Conservation (phyloP, 1,140 invertebrate species). For the Drosophila aff. region DNA sequence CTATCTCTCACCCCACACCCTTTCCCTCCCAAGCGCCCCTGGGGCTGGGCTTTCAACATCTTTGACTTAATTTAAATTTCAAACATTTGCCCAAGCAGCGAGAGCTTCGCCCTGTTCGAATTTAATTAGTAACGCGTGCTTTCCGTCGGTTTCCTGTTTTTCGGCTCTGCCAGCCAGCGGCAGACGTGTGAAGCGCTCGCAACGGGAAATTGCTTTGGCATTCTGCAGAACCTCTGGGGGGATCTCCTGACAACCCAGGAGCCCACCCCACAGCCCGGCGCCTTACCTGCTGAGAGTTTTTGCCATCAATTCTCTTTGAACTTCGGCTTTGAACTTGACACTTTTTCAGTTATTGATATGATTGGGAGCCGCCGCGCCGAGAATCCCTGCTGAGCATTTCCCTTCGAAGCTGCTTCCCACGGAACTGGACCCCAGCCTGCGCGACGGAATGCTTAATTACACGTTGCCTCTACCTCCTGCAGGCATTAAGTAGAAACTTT, state of each 20-base stretch:
- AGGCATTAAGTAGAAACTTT: slow-evolving; percentile 34
- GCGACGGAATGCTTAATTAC: slow-evolving; percentile 66
- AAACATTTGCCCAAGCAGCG: slow-evolving; percentile 56
- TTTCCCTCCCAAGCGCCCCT: background rate
- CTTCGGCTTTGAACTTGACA: slow-evolving; percentile 57
- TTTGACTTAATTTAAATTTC: slow-evolving; percentile 74
- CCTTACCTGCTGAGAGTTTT: background rate
- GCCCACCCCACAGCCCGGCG: background rate
- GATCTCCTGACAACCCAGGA: background rate
- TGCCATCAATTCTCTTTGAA: slow-evolving; percentile 21
- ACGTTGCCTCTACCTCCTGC: background rate
- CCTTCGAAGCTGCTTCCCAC: background rate
- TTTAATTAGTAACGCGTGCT: slow-evolving; percentile 79
- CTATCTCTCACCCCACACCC: background rate
- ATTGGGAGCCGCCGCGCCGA: slow-evolving; percentile 12
- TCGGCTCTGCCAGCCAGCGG: slow-evolving; percentile 48
- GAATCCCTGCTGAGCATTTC: background rate
- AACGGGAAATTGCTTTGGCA: slow-evolving; percentile 66
- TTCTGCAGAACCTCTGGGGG: slow-evolving; percentile 16
- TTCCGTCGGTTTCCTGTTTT: slow-evolving; percentile 74
- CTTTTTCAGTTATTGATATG: slow-evolving; percentile 52
- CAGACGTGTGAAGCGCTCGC: slow-evolving; percentile 52
- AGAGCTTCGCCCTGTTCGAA: slow-evolving; percentile 51
- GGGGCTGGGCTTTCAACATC: slow-evolving; percentile 18
- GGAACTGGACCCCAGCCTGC: background rate